Conservation (phyloP, 2,888 invertebrate genomes). For the Drosophila picticornis region DNA sequence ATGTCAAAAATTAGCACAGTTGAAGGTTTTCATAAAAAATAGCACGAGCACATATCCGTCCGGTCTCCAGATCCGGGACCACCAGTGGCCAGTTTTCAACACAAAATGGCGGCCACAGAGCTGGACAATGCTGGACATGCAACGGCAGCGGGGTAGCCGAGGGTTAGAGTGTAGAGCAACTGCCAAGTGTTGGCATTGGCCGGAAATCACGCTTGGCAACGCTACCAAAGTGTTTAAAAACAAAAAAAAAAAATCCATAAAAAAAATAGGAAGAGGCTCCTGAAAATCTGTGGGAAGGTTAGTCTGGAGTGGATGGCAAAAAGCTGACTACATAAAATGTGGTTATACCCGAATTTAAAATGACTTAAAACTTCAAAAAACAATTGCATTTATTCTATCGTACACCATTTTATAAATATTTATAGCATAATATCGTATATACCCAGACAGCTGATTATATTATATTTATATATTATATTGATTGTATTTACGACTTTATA, state of each 20-base stretch:
- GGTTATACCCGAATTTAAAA: background rate
- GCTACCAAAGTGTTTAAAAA: constrained; percentile 54
- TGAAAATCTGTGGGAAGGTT: constrained; percentile 2
- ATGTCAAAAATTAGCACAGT: constrained; percentile 66
- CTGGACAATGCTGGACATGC: constrained; percentile 15
- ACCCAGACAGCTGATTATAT: background rate
- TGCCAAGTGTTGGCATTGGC: constrained; percentile 56
- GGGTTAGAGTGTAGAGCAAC: background rate
- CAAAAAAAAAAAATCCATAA: constrained; percentile 29
- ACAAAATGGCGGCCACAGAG: constrained; percentile 50
- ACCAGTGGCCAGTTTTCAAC: constrained; percentile 14
- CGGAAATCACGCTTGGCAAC: constrained; percentile 73
- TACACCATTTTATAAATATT: background rate
- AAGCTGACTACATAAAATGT: background rate
- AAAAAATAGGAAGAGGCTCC: constrained; percentile 22
- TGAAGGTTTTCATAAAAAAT: constrained; percentile 46
- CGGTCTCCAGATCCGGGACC: constrained; percentile 12
- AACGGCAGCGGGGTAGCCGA: background rate
- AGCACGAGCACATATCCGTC: constrained; percentile 31
- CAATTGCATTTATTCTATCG: background rate
- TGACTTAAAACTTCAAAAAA: background rate
- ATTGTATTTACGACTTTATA: background rate
- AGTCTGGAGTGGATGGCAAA: constrained; percentile 7
- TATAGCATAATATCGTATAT: background rate
- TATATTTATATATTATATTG: too few relatives aligned